Conservation (phyloP, 2,113 vertebrate species). For the Hipposideros armiger region DNA sequence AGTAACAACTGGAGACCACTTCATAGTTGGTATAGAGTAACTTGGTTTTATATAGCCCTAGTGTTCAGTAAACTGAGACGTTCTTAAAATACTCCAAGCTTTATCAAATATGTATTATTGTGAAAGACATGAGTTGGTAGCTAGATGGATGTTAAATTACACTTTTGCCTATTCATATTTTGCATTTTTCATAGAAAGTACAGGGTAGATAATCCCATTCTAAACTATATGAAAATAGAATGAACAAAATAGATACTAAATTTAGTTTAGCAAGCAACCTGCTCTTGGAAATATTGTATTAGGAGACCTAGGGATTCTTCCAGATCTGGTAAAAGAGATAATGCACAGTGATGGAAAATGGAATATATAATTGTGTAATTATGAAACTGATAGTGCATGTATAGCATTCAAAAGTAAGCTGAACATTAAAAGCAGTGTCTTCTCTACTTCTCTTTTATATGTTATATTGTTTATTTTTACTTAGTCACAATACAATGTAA, state of each 20-base stretch:
- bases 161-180: not conserved
- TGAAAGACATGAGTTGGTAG: not conserved
- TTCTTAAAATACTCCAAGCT: not conserved
- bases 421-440: not conserved
- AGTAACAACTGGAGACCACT: no score
- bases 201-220: not conserved
- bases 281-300: conserved; percentile 24
- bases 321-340: conserved; percentile 24
- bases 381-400: not conserved
- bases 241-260: conserved; percentile 25
- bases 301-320: not conserved
- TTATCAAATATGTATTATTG: not conserved
- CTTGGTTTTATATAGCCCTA: not conserved
- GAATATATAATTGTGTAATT: not conserved
- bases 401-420: not conserved
- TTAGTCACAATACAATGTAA: not conserved
- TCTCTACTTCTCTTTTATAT: not conserved
- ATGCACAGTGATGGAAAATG: not conserved
- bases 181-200: conserved; percentile 9
- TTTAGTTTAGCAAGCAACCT: not conserved
- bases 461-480: not conserved
- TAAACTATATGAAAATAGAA: conserved; percentile 19
- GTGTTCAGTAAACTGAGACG: not conserved
- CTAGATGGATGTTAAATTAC: not conserved
- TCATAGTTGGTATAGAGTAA: not conserved